phyloP scores from a whole-genome alignment of 2,113 vertebrate genomes.

The Eulemur macaco region DNA sequence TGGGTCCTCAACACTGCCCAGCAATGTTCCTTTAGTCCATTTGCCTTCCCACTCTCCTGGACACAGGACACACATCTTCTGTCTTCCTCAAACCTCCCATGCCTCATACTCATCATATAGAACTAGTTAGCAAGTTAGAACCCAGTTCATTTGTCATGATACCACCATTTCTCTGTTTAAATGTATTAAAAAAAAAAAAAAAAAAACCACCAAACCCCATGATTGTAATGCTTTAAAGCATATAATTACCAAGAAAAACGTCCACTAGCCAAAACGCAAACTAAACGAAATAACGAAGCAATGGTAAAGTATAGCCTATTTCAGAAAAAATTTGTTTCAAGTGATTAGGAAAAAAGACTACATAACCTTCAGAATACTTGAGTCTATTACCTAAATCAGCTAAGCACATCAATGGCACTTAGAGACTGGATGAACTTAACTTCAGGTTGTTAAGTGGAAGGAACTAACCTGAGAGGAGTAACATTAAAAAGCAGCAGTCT shows the following conservation, averaged over 20 bases:
- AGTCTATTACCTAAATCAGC: background rate
- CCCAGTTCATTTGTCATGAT: background rate
- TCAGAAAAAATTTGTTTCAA: background rate
- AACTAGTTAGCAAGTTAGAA: background rate
- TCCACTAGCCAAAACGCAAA: background rate
- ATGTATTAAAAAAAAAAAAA: background rate
- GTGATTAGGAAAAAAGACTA: background rate
- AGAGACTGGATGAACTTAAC: background rate
- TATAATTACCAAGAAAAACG: background rate
- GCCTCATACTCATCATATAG: background rate
- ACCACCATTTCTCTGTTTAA: background rate
- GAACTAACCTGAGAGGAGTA: background rate
- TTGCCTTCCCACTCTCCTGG: background rate
- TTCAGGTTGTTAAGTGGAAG: background rate
- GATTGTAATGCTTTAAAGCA: background rate
- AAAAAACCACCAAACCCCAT: background rate
- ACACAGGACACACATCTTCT: background rate
- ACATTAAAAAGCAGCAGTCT: background rate
- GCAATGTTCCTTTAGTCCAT: background rate
- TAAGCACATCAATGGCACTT: background rate
- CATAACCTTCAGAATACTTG: background rate
- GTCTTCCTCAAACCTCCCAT: background rate
- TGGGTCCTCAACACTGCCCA: background rate
- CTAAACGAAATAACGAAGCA: slow-evolving; percentile 18
- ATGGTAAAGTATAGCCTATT: background rate